Percentiles rank a stretch among this genome's conserved stretches.
Conservation (phyloP, 2,888 invertebrate species). For the Chymomyza fuscimana region DNA sequence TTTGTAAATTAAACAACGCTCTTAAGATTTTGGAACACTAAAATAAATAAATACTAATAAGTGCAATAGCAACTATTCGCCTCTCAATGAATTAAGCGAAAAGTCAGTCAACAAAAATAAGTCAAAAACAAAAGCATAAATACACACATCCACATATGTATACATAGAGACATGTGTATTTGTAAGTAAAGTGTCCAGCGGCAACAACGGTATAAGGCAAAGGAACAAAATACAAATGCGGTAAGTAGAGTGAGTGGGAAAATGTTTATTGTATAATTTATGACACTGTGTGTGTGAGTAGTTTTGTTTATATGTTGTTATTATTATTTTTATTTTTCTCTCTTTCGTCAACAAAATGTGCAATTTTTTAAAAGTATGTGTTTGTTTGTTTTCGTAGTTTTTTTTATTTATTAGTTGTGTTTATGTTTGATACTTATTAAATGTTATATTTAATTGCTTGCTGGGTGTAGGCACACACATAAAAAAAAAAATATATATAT, state of each 20-base stretch:
- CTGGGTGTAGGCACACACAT: constrained; percentile 49
- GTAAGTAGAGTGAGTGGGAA: constrained; percentile 37
- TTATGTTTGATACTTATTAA: constrained; percentile 28
- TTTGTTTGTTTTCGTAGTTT: not conserved
- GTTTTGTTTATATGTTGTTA: constrained; percentile 48
- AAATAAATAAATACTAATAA: constrained; percentile 35
- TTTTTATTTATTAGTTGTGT: not conserved
- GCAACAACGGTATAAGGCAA: constrained; percentile 9
- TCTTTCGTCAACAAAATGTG: constrained; percentile 57
- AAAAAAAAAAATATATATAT: constrained; percentile 20
- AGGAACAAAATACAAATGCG: constrained; percentile 32
- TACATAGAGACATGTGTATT: constrained; percentile 8
- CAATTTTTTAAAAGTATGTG: not conserved
- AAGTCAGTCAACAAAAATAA: not conserved
- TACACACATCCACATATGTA: not conserved
- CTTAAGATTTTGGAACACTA: constrained; percentile 1
- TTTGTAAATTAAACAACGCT: constrained; percentile 47
- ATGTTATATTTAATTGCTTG: constrained; percentile 37
- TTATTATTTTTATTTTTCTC: constrained; percentile 32
- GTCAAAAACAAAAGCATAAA: constrained; percentile 1
- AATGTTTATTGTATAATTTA: constrained; percentile 67
- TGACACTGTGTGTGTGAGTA: constrained; percentile 33
- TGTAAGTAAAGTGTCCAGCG: constrained; percentile 7
- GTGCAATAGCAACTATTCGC: constrained; percentile 3
- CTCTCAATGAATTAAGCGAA: not conserved